These are phyloP conservation scores for Anhinga anhinga DNA, from an alignment of 2,113 vertebrate genomes.

Conservation along the genomic window DNA sequence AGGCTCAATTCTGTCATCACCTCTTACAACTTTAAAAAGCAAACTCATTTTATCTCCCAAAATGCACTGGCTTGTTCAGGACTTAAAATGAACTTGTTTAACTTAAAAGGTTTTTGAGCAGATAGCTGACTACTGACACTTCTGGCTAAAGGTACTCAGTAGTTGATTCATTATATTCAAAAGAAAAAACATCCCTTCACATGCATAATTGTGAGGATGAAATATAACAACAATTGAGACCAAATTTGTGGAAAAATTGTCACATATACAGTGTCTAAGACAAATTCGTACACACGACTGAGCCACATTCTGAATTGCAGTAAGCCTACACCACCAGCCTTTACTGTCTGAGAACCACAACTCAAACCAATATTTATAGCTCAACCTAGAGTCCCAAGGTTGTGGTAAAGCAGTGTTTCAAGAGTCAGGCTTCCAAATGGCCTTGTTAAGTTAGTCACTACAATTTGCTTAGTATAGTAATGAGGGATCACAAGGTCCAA, in stretches of 20 bases:
- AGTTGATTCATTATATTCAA: neutral
- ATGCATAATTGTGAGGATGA: neutral
- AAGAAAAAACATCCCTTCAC: neutral
- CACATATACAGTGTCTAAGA: neutral
- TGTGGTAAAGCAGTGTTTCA: neutral
- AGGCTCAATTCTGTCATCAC: neutral
- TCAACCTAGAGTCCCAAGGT: neutral
- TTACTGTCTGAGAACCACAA: neutral
- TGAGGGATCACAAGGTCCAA: neutral
- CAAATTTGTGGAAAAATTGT: neutral
- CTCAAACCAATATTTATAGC: rapidly evolving
- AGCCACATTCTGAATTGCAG: neutral
- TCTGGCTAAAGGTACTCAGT: neutral
- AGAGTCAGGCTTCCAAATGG: neutral
- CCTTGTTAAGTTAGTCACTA: neutral
- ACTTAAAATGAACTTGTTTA: neutral
- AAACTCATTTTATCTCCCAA: neutral
- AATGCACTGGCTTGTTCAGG: neutral
- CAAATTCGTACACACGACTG: neutral
- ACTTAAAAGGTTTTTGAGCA: neutral
- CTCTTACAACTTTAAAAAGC: neutral
- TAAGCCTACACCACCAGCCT: neutral
- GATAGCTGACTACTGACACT: neutral
- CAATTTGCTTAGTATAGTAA: neutral
- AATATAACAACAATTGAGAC: neutral